Conservation (phyloP, 2,113 vertebrate species). For the Pedetes capensis region DNA sequence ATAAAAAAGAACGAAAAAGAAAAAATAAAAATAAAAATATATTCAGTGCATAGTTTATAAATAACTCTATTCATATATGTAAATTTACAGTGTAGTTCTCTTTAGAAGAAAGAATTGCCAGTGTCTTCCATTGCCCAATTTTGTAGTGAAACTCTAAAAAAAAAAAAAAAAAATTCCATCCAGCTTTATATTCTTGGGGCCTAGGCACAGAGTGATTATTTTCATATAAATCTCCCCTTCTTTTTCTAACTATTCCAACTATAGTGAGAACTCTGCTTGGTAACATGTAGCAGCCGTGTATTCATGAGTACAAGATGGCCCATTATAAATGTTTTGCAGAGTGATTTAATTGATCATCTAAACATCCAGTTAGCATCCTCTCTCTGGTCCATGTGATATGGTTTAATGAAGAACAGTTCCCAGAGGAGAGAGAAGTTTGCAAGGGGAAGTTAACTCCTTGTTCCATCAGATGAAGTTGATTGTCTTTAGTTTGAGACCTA, state of each 20-base stretch:
- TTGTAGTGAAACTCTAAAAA: background rate
- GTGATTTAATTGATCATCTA: conserved; percentile 71
- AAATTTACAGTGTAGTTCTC: background rate
- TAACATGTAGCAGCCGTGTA: conserved; percentile 73
- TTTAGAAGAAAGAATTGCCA: background rate
- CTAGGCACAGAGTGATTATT: conserved; percentile 7
- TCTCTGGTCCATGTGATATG: conserved; percentile 20
- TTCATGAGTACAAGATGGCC: conserved; percentile 68
- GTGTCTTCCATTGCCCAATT: background rate
- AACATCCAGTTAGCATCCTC: conserved; percentile 55
- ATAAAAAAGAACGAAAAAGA: background rate
- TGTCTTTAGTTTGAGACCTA: background rate
- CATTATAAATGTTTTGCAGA: conserved; percentile 76
- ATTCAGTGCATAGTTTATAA: conserved; percentile 42
- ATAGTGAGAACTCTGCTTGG: conserved; percentile 67
- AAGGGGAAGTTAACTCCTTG: conserved; percentile 9
- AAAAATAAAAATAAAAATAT: background rate
- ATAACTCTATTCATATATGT: background rate
- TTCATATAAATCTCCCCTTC: background rate
- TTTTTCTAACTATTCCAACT: conserved; percentile 23
- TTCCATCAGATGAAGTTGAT: background rate
- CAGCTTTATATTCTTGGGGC: background rate
- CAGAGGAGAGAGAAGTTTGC: background rate
- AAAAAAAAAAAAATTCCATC: background rate
- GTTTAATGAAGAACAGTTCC: conserved; percentile 21